Percentiles rank a stretch among this genome's conserved stretches.
These are phyloP conservation scores for Drosophila borborema DNA, from an alignment of 2,888 invertebrate species.

Conservation along the genomic window DNA sequence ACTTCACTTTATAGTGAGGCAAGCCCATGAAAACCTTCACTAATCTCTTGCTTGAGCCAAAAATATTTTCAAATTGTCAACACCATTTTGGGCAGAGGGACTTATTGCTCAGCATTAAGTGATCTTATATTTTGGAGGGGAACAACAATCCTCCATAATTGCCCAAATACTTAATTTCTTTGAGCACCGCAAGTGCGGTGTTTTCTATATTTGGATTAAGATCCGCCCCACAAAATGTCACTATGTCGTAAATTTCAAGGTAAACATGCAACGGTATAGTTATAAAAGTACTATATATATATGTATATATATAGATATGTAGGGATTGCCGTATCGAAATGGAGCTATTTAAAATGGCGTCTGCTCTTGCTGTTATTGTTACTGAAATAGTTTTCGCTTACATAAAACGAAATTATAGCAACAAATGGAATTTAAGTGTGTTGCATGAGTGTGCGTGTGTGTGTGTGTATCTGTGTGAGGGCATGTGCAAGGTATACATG, in stretches of 20 bases:
- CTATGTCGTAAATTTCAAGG: conserved; percentile 77
- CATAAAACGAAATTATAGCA: conserved; percentile 63
- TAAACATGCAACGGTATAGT: conserved; percentile 31
- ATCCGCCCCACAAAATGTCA: conserved; percentile 38
- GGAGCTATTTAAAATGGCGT: conserved; percentile 60
- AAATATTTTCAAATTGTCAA: conserved; percentile 56
- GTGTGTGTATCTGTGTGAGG: conserved; percentile 13
- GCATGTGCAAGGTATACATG: conserved; percentile 27
- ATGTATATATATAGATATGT: no score
- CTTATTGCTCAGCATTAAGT: conserved; percentile 44
- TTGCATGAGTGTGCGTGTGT: conserved; percentile 20
- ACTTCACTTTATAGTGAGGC: not conserved
- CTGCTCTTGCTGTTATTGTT: conserved; percentile 27
- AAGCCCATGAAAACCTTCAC: conserved; percentile 13
- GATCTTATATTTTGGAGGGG: conserved; percentile 11
- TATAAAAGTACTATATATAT: not conserved
- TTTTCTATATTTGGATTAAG: conserved; percentile 49
- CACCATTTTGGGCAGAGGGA: conserved; percentile 55
- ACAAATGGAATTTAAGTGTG: conserved; percentile 68
- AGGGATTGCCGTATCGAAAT: conserved; percentile 21
- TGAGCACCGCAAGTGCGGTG: conserved; percentile 31
- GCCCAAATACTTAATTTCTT: not conserved
- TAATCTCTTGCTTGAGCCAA: conserved; percentile 29
- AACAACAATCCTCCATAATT: conserved; percentile 31
- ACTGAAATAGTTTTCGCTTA: conserved; percentile 58